phyloP scores from a whole-genome alignment of 2,888 invertebrate species.

The Luperina nickerlii region DNA sequence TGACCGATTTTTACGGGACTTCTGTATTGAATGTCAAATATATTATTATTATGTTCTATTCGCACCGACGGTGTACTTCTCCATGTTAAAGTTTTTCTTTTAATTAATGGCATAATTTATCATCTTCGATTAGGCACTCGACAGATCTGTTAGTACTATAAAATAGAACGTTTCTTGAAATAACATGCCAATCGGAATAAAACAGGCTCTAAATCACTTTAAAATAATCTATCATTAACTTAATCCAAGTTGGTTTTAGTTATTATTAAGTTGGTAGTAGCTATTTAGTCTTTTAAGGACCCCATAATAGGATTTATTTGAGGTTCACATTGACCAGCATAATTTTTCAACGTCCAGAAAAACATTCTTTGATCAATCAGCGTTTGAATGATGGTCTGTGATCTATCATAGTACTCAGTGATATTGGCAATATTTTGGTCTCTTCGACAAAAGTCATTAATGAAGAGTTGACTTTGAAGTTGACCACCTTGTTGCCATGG shows the following conservation, averaged over 20 bases:
- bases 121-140: background rate
- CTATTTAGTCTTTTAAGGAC: too few species aligned
- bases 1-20: background rate
- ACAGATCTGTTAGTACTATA: background rate
- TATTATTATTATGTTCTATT: background rate
- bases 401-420: background rate
- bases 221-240: background rate
- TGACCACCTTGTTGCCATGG: background rate
- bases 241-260: background rate
- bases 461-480: background rate
- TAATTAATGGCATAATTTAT: background rate
- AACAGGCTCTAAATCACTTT: background rate
- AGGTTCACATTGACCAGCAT: background rate
- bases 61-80: background rate
- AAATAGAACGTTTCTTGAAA: background rate
- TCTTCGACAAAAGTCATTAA: background rate
- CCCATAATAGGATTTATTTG: too few species aligned
- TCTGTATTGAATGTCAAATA: background rate
- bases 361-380: background rate
- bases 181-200: background rate
- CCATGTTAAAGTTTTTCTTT: background rate
- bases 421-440: background rate
- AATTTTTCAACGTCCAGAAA: background rate
- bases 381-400: background rate
- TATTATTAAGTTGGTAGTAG: too few species aligned